A percentile compares a stretch with the other conserved stretches of the same genome.
Conservation (phyloP, 2,113 vertebrate species). For the Empidonax alnorum region DNA sequence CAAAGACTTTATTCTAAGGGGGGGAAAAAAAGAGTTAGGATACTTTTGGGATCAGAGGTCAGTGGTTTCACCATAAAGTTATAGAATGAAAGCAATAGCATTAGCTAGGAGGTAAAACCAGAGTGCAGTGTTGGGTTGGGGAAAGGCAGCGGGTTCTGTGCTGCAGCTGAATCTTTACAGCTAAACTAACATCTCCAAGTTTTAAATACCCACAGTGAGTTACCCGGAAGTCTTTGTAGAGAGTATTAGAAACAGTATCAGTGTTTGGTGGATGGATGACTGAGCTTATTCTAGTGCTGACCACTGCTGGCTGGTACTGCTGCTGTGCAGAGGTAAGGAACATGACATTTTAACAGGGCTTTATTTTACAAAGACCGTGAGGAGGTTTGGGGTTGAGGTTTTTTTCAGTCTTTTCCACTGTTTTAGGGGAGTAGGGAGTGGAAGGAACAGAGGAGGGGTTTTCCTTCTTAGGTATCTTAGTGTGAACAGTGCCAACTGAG, state of each 20-base stretch:
- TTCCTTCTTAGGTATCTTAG: background rate
- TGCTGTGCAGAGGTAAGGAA: background rate
- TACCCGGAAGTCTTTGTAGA: background rate
- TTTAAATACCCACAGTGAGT: background rate
- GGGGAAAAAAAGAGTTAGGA: rapidly evolving
- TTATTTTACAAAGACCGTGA: background rate
- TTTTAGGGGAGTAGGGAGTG: background rate
- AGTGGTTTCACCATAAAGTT: background rate
- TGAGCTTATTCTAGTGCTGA: background rate
- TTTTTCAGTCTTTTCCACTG: background rate
- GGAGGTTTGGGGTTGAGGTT: background rate
- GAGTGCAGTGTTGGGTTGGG: background rate
- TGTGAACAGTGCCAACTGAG: rapidly evolving
- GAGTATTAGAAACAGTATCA: background rate
- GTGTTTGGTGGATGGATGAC: background rate
- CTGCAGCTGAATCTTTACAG: background rate
- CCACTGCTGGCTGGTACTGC: background rate
- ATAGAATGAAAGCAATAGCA: background rate
- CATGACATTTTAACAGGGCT: background rate
- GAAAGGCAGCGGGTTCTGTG: background rate
- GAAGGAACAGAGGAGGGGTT: background rate
- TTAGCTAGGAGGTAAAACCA: background rate
- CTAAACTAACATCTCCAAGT: background rate
- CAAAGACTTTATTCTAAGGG: background rate
- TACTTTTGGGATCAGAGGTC: background rate